Conservation (phyloP, 2,113 vertebrate species). For the Periophthalmodon schlosseri region DNA sequence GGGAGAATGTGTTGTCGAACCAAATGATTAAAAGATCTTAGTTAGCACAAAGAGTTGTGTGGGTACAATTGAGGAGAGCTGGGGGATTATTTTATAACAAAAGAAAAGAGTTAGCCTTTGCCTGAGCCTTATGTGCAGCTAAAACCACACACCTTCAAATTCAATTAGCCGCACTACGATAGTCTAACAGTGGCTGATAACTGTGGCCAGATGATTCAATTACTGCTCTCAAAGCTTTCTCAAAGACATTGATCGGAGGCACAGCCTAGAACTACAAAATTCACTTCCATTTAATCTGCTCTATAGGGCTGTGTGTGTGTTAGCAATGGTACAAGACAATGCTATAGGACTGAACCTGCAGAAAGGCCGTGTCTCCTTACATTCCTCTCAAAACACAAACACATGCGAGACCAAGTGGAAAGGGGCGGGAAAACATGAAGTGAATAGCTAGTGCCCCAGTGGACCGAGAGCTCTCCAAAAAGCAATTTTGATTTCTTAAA, state of each 20-base stretch:
- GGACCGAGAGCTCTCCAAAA: conserved; percentile 10
- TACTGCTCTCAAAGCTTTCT: conserved; percentile 29
- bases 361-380: not conserved
- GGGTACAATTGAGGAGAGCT: conserved; percentile 19
- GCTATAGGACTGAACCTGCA: not conserved
- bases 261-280: conserved; percentile 11
- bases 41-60: not conserved
- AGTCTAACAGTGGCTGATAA: conserved; percentile 29
- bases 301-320: not conserved
- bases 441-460: not conserved
- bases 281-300: conserved; percentile 15
- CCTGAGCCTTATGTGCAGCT: conserved; percentile 20
- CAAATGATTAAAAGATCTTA: conserved; percentile 14
- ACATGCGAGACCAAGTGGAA: conserved; percentile 10
- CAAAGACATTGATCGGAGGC: conserved; percentile 28
- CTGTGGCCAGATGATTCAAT: conserved; percentile 48
- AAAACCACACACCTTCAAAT: conserved; percentile 42
- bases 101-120: conserved; percentile 14
- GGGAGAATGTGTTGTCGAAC: not conserved
- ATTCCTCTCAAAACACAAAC: conserved; percentile 15
- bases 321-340: not conserved
- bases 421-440: conserved; percentile 5
- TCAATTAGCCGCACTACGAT: conserved; percentile 48
- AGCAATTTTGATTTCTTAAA: conserved; percentile 14
- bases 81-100: conserved; percentile 22